Evolutionary conservation across 2,888 invertebrate genomes (phyloP).

Genomic region (Philereme transversata): DNA sequence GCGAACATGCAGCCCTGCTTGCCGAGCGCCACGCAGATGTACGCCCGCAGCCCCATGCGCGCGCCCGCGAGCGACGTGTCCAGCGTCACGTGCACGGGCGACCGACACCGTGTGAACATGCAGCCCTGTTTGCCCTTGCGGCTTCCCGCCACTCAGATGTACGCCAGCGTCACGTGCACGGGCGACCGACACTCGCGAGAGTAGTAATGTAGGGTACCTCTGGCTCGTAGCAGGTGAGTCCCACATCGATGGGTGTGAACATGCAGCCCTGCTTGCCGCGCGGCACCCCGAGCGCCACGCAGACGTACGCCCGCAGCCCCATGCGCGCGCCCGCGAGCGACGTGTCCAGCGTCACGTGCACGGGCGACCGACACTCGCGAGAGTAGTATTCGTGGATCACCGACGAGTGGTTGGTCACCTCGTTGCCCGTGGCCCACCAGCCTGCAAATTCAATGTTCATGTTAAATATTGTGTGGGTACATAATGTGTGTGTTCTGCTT

Average conservation of each 20-base stretch:
- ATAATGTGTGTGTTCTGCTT: too few species aligned
- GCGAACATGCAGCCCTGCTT: slow-evolving; percentile 98
- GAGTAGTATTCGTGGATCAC: slow-evolving; percentile 99
- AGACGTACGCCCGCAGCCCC: slow-evolving; percentile 97
- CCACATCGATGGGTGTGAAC: slow-evolving; percentile 98
- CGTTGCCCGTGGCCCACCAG: slow-evolving; percentile 99
- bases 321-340: slow-evolving; percentile 93
- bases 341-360: slow-evolving; percentile 98
- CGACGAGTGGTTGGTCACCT: slow-evolving; percentile 98
- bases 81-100: too few species aligned
- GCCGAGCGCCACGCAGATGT: slow-evolving; percentile 95
- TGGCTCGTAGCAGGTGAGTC: slow-evolving; percentile 95
- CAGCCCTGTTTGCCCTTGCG: too few species aligned
- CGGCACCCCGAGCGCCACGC: slow-evolving; percentile 96
- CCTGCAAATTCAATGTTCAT: slow-evolving; percentile 67
- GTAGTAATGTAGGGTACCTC: slow-evolving; percentile 91
- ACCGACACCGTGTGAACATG: too few species aligned
- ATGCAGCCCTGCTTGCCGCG: slow-evolving; percentile 96
- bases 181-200: slow-evolving; percentile 97
- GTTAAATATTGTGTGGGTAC: too few species aligned
- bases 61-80: slow-evolving; percentile 95
- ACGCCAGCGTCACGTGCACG: slow-evolving; percentile 94
- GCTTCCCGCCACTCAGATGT: too few species aligned
- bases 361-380: slow-evolving; percentile 96
- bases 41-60: slow-evolving; percentile 97